These are phyloP conservation scores for Nomada ruficornis DNA, from an alignment of 2,888 invertebrate genomes.

Conservation along the genomic window DNA sequence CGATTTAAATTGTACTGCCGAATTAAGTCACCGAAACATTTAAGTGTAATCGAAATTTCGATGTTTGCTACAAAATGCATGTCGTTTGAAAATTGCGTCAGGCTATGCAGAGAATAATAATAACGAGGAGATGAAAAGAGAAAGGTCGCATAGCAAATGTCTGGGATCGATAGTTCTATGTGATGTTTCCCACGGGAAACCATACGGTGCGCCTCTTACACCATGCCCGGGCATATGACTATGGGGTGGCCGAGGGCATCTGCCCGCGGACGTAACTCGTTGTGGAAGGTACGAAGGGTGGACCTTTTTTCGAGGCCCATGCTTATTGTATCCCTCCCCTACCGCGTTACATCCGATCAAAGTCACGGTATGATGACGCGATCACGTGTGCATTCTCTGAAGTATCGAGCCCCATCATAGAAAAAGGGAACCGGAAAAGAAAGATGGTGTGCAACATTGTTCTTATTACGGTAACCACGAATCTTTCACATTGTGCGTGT, in stretches of 20 bases:
- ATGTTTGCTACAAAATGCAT: not conserved
- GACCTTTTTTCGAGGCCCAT: conserved; percentile 72
- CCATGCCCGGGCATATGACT: conserved; percentile 58
- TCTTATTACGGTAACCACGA: not conserved
- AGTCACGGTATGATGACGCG: conserved; percentile 58
- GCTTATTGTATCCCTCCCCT: conserved; percentile 60
- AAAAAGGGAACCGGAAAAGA: not conserved
- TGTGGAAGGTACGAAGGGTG: conserved; percentile 72
- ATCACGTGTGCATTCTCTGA: conserved; percentile 31
- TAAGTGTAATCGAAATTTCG: not conserved
- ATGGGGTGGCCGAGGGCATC: conserved; percentile 69
- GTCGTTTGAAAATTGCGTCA: not conserved
- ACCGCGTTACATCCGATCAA: conserved; percentile 63
- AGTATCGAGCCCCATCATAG: conserved; percentile 12
- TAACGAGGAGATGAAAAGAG: conserved; percentile 1
- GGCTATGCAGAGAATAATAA: not conserved
- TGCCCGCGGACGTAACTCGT: conserved; percentile 69
- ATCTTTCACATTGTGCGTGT: not conserved
- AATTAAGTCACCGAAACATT: too few relatives aligned
- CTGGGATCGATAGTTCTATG: conserved; percentile 72
- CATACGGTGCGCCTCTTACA: conserved; percentile 69
- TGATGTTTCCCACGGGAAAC: conserved; percentile 82
- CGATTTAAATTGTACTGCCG: too few relatives aligned
- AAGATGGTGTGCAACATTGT: not conserved
- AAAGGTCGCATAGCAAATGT: conserved; percentile 49